Evolutionary conservation across 2,797 vertebrate genomes (phyloP).

Genomic region (Channa striata): DNA sequence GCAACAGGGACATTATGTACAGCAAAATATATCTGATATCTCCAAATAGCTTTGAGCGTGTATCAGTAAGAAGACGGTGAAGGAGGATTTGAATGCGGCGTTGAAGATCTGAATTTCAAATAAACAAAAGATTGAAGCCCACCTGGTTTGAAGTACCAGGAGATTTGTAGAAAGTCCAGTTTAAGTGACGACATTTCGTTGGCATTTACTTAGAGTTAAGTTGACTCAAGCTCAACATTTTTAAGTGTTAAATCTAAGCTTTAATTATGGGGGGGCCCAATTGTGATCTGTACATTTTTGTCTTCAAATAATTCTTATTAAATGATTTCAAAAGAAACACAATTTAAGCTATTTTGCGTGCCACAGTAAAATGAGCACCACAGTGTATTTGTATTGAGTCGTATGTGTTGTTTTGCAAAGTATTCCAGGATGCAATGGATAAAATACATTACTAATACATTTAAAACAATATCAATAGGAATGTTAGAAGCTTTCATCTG

Average conservation of each 20-base stretch:
- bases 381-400: too few species aligned
- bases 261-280: too few species aligned
- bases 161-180: background rate
- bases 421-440: background rate
- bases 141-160: background rate
- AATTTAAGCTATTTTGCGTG: background rate
- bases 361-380: background rate
- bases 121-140: background rate
- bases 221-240: slow-evolving; percentile 40
- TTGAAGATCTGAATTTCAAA: background rate
- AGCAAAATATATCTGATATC: background rate
- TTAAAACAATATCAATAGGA: background rate
- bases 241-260: slow-evolving; percentile 26
- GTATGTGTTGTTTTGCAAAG: background rate
- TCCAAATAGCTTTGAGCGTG: background rate
- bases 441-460: too few species aligned
- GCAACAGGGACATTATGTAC: background rate
- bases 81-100: background rate
- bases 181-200: slow-evolving; percentile 31
- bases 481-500: background rate
- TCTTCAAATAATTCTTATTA: slow-evolving; percentile 1
- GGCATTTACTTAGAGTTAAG: slow-evolving; percentile 39
- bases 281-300: slow-evolving; percentile 18
- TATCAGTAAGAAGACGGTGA: background rate
- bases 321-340: background rate